Base-by-base conservation (phyloP, 2,113 vertebrate species). In the Dasyprocta punctata region DNA sequence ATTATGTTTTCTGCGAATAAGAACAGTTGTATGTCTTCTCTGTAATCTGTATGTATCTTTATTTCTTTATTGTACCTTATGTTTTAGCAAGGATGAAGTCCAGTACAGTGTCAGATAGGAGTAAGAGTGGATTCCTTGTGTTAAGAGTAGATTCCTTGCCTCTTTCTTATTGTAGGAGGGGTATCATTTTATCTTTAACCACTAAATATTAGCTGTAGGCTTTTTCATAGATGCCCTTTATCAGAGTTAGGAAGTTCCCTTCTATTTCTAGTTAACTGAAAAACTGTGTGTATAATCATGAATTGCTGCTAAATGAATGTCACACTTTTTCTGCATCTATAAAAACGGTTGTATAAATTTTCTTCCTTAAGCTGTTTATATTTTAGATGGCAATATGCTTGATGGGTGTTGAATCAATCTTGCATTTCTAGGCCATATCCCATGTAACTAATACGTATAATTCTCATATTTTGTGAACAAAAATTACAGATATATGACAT, bases 1-100 rank as follows among this genome's bases (percentile, higher is more conserved):
- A 80, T 81, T 65, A 56, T 63, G 26, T 89, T 86, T 92, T 89
- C 56, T 52, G 4, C 94, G 88, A 95, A 56, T 81, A 87, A 69
- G 81, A 3, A 60, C 1, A 24, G 20, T 86, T 92, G 95, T 73
- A 63, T 92, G 92, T 94, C 22, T 89, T 41, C 58, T 95, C 12
- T 83, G 44, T 44, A 80, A 20, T 80, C 41, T 83, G 0, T 93
- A 69, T 90, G 8, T 71, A 0, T 77, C 22, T 60, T 88, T 92
- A 49, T 44, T 86, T 86, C 17, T 67, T 94, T 87, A 69, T n/a
- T 86, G 17, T 87, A 38, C 26, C 26, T 85, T 83, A 77, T 81
- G 30, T 26, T 20, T 77, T 89, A 86, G 41, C 44, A 87, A 90
- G 65, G 65, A 38, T 86, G 95, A 22, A 26, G 14, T 80, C 5